Evolutionary conservation across 2,888 invertebrate species (phyloP), one percentile per base, ranked within the genome.

Genomic region (Nyleta sp.): DNA sequence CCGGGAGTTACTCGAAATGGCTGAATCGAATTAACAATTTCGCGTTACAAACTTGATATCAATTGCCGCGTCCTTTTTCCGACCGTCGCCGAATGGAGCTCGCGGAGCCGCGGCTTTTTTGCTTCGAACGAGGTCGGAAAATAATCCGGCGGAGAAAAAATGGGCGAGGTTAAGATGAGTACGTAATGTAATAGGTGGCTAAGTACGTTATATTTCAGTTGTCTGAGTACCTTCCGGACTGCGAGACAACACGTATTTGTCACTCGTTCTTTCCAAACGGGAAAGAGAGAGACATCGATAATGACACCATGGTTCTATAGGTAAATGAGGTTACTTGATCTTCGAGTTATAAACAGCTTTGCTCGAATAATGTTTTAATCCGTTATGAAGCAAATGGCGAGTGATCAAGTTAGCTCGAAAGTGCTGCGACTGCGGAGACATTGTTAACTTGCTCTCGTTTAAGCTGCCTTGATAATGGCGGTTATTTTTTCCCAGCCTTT

Each of bases 271-370:
- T 48, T 17, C 6, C 5, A 15, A 42, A 24, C n/a, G 24, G 22
- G 40, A 18, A 48, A 42, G 31, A 73, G 22, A 24, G 64, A 33
- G 64, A 73, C 72, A 73, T 44, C 59, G 57, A 65, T 65, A 65
- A 50, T 50, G 57, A 55, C 42, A 57, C 48, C 22, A 18, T 24
- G n/a, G 35, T 38, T 38, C 13, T 55, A 38, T 40, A 59, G 57
- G 60, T 52, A 65, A 73, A 73, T 42, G 55, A 50, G 48, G 59
- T 74, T 65, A 72, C 72, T 46, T 48, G 73, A 73, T 73, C 50
- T 65, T 35, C 65, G 13, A 52, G 73, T 52, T 73, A 52, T 65
- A 73, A 73, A 65, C 73, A 73, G 73, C 59, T 74, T 67, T 59
- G 40, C 44, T 42, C 42, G 65, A 52, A 31, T 53, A 59, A 60